Base-by-base conservation (phyloP, 1,140 invertebrate species). In the Psilanteris sp. region DNA sequence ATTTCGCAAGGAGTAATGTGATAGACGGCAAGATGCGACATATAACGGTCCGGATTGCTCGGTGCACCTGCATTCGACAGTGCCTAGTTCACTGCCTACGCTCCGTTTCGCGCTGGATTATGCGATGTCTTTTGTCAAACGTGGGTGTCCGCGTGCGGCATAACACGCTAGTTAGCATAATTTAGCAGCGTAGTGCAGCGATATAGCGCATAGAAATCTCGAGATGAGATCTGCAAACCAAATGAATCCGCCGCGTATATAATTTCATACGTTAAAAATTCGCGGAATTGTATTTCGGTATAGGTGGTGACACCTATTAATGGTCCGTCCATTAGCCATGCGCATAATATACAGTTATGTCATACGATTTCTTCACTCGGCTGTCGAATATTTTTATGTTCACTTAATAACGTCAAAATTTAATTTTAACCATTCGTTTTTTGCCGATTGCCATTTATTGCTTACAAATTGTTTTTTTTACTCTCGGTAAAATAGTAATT, bases 91-190 rank as follows among this genome's bases (percentile, higher is more conserved):
- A 22, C 73, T 44, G 31, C 82, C 82, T 79, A 83, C 81, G 80
- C 79, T 76, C 48, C 57, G 61, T 57, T 77, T 76, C 81, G 79
- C 78, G 39, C 39, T 50, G 61, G 70, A 81, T 83, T 79, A 80
- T 77, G 74, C 74, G 73, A 80, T 77, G 72, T 46, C 81, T 59
- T 77, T 77, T 70, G 79, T 83, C 79, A 77, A 70, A 79, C 78
- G 82, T 83, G 81, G 81, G 82, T 81, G 82, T 81, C 67, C 79
- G 31, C 59, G 73, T 43, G 43, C 44, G 26, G 41, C 68, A 41
- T 50, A 72, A 72, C 57, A 62, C 70, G 50, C 43, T 57, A 43
- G 52, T 44, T 68, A 59, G 59, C 43, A 50, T 70, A 52, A 61
- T 64, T 62, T 66, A 61, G 29, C 43, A 24, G 68, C 32, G 18